Base-by-base conservation (phyloP, 2,888 invertebrate genomes). In the Lordiphosa andalusiaca region DNA sequence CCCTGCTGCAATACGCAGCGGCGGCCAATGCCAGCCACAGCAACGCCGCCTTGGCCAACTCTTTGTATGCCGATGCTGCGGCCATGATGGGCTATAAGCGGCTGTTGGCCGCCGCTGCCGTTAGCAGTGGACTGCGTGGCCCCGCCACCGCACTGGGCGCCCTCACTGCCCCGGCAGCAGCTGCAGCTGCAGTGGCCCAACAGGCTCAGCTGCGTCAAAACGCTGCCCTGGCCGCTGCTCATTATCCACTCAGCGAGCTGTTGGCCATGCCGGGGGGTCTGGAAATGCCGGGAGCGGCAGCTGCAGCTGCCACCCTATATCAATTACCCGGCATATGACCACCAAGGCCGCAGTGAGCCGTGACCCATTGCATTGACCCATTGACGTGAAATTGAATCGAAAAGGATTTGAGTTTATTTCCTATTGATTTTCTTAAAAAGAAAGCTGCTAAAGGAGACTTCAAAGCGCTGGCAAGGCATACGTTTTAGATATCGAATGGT, bases 311-410 rank as follows among this genome's bases (percentile, higher is more conserved):
- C 36, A 92, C 94, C 10, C 92, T 95, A 49, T 95, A 95, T 87
- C 93, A 95, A 85, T 92, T 93, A 61, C 91, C 94, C 56, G 91
- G 94, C 49, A 93, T 94, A 88, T 93, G 94, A 91, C 92, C 93
- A 40, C 88, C 90, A 38, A 77, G 88, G 42, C 86, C 75, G 21
- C 86, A 87, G 64, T 87, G 69, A 71, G 39, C 19, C 36, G 36
- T 53, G 21, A 33, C 40, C 30, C 30, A 51, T 16, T 36, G 37
- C 19, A 35, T 38, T 30, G 30, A 30, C 30, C 30, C 30, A 53
- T 47, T 21, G n/a, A 47, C 9, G 9, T 47, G 16, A 4, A 38
- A 49, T 35, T 21, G 21, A 23, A 39, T 21, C 33, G 30, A 52
- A 21, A 21, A 4, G n/a, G 6, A 37, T 25, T 19, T 21, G 12